phyloP scores from a whole-genome alignment of 2,888 invertebrate genomes.

The Epinotia nisella region DNA sequence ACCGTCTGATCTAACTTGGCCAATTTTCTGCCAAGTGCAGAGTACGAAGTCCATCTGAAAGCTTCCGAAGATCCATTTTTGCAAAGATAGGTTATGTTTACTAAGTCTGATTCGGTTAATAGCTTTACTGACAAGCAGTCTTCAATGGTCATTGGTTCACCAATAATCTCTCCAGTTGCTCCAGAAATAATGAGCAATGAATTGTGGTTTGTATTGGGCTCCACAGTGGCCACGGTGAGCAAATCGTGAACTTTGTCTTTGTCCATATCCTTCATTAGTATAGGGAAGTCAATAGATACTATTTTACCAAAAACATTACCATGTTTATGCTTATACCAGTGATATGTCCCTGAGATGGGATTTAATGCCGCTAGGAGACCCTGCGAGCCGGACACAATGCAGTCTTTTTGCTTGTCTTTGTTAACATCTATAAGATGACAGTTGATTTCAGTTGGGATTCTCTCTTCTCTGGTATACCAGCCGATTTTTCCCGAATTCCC shows the following conservation, averaged over 20 bases:
- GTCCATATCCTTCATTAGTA: constrained; percentile 89
- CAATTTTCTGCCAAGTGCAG: constrained; percentile 66
- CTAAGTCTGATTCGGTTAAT: constrained; percentile 81
- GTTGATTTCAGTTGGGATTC: constrained; percentile 89
- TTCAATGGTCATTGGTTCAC: constrained; percentile 85
- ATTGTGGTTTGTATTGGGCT: constrained; percentile 82
- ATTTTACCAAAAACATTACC: constrained; percentile 81
- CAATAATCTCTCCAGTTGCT: constrained; percentile 87
- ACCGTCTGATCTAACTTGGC: constrained; percentile 63
- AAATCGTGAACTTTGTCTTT: constrained; percentile 89
- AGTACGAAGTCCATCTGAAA: constrained; percentile 72
- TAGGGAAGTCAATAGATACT: constrained; percentile 87
- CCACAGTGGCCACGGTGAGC: constrained; percentile 84
- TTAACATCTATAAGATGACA: constrained; percentile 90
- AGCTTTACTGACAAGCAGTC: constrained; percentile 86
- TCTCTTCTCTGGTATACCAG: constrained; percentile 89
- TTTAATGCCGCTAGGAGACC: constrained; percentile 85
- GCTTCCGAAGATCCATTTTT: constrained; percentile 85
- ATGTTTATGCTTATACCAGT: constrained; percentile 85
- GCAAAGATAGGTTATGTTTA: constrained; percentile 83
- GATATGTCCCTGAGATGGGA: constrained; percentile 81
- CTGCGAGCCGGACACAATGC: constrained; percentile 89
- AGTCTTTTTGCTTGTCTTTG: constrained; percentile 89
- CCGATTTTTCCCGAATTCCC: constrained; percentile 89
- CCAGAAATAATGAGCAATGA: constrained; percentile 89